A percentile compares a stretch with the other conserved stretches of the same genome.
These are phyloP conservation scores for Psix sp. DNA, from an alignment of 1,140 invertebrate genomes.

Conservation along the genomic window DNA sequence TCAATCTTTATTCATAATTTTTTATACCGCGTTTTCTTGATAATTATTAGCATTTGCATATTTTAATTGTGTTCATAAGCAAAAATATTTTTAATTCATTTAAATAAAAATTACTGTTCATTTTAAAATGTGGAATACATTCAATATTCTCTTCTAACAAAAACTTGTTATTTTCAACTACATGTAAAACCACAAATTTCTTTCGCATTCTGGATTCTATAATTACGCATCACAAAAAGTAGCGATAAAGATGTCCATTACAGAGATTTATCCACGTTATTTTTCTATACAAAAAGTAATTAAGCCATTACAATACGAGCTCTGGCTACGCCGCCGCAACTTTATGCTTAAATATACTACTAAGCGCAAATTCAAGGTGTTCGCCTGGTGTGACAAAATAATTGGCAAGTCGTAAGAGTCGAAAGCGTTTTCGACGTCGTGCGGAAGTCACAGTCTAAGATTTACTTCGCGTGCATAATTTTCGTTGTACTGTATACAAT, in stretches of 20 bases:
- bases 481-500: slow-evolving; percentile 32
- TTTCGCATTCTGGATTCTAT: slow-evolving; percentile 11
- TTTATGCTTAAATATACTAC: slow-evolving; percentile 50
- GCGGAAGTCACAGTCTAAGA: slow-evolving; percentile 38
- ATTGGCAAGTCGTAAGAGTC: slow-evolving; percentile 36
- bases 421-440: slow-evolving; percentile 34
- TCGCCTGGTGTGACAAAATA: slow-evolving; percentile 51
- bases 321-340: slow-evolving; percentile 5
- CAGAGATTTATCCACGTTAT: slow-evolving; percentile 17
- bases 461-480: slow-evolving; percentile 34
- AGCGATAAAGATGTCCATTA: slow-evolving; percentile 32
- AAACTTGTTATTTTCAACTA: no score
- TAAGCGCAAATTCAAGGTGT: slow-evolving; percentile 40
- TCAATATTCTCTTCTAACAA: no score
- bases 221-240: slow-evolving; percentile 14
- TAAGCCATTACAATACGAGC: slow-evolving; percentile 38
- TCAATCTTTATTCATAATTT: no score
- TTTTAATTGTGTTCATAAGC: no score
- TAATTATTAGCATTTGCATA: no score
- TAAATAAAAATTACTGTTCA: no score
- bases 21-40: no score
- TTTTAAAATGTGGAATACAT: no score
- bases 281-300: slow-evolving; percentile 37
- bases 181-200: slow-evolving; percentile 7
- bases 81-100: no score